phyloP scores from a whole-genome alignment of 2,888 invertebrate genomes.

The Galerucella pusilla region DNA sequence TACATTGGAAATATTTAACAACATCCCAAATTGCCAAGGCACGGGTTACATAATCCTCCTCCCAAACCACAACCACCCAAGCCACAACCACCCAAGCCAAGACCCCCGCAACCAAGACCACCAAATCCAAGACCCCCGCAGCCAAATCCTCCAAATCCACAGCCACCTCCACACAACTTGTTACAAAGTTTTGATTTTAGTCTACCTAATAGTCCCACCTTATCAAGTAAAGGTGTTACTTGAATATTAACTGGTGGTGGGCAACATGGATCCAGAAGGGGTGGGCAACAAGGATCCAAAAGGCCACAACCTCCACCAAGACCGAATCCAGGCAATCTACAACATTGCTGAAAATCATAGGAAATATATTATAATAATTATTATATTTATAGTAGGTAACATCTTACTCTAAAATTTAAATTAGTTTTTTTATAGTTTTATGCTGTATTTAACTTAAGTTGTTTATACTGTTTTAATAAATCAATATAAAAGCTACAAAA shows the following conservation, averaged over 20 bases:
- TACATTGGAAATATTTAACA: background rate
- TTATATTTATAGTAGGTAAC: too few species aligned
- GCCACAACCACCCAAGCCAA: background rate
- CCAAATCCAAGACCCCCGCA: background rate
- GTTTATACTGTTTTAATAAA: too few species aligned
- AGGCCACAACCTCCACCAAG: background rate
- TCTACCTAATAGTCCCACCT: slow-evolving; percentile 27
- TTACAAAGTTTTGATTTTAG: slow-evolving; percentile 32
- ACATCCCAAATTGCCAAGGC: background rate
- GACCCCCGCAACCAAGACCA: background rate
- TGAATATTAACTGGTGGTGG: background rate
- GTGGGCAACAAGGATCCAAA: background rate
- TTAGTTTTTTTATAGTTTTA: too few species aligned
- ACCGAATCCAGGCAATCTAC: background rate
- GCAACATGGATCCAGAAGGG: background rate
- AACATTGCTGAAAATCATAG: too few species aligned
- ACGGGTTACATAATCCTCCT: background rate
- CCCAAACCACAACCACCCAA: background rate
- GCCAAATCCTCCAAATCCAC: background rate
- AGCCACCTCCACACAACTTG: slow-evolving; percentile 18
- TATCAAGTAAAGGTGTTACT: background rate
- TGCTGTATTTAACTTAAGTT: too few species aligned
- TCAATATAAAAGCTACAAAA: too few species aligned
- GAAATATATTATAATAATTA: too few species aligned
- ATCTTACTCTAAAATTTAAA: too few species aligned